These are phyloP conservation scores for Dipodomys stephensi DNA, from an alignment of 2,113 vertebrate species.

Conservation along the genomic window DNA sequence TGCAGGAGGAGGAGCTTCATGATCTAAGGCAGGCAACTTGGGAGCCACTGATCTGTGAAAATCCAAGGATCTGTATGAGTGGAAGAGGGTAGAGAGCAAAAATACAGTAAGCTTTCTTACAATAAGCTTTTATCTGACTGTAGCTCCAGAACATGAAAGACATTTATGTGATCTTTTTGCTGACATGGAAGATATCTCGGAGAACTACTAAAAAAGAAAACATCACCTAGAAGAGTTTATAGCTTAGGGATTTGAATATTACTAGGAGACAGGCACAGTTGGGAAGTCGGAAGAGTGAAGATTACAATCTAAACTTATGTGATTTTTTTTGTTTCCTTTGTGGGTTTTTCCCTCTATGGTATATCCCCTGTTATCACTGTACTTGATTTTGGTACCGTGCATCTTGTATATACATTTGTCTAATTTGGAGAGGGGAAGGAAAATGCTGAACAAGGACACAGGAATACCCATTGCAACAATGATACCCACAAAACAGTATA, in stretches of 20 bases:
- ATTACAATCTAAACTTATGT: slow-evolving; percentile 11
- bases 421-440: too few species aligned
- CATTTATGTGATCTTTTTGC: not conserved
- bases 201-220: not conserved
- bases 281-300: not conserved
- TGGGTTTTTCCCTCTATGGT: too few species aligned
- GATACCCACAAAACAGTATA: too few species aligned
- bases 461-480: too few species aligned
- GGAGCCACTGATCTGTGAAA: slow-evolving; percentile 44
- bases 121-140: not conserved
- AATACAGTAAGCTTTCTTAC: slow-evolving; percentile 31
- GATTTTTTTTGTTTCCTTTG: too few species aligned
- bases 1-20: slow-evolving; percentile 55
- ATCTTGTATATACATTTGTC: too few species aligned
- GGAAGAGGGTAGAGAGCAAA: slow-evolving; percentile 21
- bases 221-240: not conserved
- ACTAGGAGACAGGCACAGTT: not conserved
- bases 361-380: too few species aligned
- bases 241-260: slow-evolving; percentile 1
- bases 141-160: slow-evolving; percentile 31
- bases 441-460: too few species aligned
- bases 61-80: slow-evolving; percentile 24
- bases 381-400: too few species aligned
- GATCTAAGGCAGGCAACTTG: slow-evolving; percentile 30
- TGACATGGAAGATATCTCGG: not conserved